Percentiles rank a stretch among this genome's conserved stretches.
phyloP scores from a whole-genome alignment of 64 coral and sea anemone species.

The Actinia equina region DNA sequence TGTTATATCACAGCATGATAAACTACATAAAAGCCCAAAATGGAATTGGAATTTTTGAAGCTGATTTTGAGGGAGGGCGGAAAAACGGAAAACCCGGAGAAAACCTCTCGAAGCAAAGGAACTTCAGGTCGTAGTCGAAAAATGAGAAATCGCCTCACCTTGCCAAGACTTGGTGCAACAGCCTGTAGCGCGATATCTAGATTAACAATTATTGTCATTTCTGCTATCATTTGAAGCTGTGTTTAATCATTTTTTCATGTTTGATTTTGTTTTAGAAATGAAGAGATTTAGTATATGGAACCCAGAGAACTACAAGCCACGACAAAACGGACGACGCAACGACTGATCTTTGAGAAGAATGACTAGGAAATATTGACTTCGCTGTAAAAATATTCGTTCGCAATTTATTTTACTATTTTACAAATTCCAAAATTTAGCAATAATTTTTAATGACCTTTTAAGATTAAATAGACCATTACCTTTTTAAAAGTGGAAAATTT shows the following conservation, averaged over 20 bases:
- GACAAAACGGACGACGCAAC: background rate
- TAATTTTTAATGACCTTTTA: background rate
- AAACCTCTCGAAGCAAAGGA: no score
- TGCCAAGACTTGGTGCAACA: no score
- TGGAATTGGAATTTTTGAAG: no score
- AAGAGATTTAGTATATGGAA: slow-evolving; percentile 43
- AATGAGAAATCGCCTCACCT: no score
- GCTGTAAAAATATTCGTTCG: background rate
- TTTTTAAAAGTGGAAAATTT: background rate
- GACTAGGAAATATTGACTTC: background rate
- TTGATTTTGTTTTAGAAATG: background rate
- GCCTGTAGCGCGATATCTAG: no score
- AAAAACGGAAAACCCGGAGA: no score
- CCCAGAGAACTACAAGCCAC: slow-evolving; percentile 10
- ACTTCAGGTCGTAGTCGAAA: no score
- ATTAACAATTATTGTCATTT: no score
- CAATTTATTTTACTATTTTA: background rate
- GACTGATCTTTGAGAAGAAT: background rate
- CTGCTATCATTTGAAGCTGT: no score
- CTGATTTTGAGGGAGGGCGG: no score
- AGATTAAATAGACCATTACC: background rate
- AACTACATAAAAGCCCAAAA: no score
- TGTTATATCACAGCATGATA: no score
- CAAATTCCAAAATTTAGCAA: background rate
- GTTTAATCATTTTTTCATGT: background rate